These are phyloP conservation scores for Jaculus jaculus DNA, from an alignment of 2,113 vertebrate genomes.

Conservation along the genomic window DNA sequence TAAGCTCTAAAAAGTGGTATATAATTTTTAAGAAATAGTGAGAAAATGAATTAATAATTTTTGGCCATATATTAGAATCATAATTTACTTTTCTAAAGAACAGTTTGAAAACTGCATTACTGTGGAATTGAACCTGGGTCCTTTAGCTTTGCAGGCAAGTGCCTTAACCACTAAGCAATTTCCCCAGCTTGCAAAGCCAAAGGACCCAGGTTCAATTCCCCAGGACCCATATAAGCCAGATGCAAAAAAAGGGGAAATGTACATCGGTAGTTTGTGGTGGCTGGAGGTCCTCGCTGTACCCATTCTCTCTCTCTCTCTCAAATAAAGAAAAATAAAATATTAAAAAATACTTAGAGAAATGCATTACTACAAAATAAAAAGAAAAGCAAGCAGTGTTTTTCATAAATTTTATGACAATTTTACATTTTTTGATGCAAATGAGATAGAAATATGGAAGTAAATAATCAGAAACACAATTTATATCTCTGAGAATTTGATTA, in stretches of 20 bases:
- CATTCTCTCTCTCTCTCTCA: too few species aligned
- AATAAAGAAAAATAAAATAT: too few species aligned
- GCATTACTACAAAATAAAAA: not conserved
- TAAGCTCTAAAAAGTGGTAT: not conserved
- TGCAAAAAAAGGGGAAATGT: too few species aligned
- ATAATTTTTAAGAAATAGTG: not conserved
- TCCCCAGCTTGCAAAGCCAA: too few species aligned
- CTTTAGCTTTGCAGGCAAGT: too few species aligned
- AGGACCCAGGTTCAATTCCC: too few species aligned
- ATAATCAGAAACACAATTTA: not conserved
- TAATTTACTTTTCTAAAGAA: not conserved
- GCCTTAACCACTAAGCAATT: too few species aligned
- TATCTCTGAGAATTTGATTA: not conserved
- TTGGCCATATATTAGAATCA: not conserved
- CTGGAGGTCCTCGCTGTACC: too few species aligned
- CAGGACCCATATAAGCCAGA: too few species aligned
- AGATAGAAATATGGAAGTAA: not conserved
- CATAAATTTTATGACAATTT: not conserved
- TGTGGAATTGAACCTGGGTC: not conserved
- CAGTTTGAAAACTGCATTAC: not conserved
- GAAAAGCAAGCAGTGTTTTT: not conserved
- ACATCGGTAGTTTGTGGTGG: too few species aligned
- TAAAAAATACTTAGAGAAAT: too few species aligned
- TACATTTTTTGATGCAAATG: not conserved
- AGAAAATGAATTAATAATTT: not conserved